A percentile compares a stretch with the other conserved stretches of the same genome.
Evolutionary conservation across 2,888 invertebrate species (phyloP).

Genomic region (Netelia fuscicornis): DNA sequence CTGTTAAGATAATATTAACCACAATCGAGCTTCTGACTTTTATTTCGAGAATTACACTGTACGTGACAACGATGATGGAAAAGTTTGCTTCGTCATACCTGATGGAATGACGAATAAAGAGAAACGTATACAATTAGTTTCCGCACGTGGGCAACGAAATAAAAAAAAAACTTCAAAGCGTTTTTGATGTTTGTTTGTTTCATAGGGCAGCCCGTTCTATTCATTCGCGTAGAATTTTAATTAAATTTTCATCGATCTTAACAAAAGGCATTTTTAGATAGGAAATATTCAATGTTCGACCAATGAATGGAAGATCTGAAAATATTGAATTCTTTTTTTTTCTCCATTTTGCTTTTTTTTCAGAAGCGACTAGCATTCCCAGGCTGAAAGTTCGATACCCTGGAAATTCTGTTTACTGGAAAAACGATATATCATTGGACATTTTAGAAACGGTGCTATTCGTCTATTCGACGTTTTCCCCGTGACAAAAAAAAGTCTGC

Average conservation of each 20-base stretch:
- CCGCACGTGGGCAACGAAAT: neutral
- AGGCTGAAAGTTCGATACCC: neutral
- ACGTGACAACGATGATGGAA: slow-evolving; percentile 10
- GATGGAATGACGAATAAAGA: neutral
- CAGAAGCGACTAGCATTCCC: neutral
- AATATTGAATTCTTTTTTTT: neutral
- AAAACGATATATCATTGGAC: neutral
- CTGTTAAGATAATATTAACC: slow-evolving; percentile 29
- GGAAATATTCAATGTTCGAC: too few relatives aligned
- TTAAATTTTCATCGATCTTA: too few relatives aligned
- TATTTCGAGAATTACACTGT: slow-evolving; percentile 30
- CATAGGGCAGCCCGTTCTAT: too few relatives aligned
- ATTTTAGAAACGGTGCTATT: neutral
- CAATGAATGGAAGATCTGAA: neutral
- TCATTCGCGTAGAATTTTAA: too few relatives aligned
- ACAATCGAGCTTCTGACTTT: slow-evolving; percentile 20
- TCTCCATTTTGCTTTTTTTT: neutral
- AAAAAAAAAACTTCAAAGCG: too few relatives aligned
- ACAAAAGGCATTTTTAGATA: too few relatives aligned
- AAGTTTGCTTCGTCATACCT: neutral
- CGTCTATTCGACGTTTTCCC: neutral
- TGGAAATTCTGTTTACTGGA: neutral
- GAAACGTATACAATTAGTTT: neutral
- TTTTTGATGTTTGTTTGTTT: too few relatives aligned
- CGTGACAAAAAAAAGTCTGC: slow-evolving; percentile 1